Evolutionary conservation across 2,113 vertebrate species (phyloP).

Genomic region (Struthidea cinerea): DNA sequence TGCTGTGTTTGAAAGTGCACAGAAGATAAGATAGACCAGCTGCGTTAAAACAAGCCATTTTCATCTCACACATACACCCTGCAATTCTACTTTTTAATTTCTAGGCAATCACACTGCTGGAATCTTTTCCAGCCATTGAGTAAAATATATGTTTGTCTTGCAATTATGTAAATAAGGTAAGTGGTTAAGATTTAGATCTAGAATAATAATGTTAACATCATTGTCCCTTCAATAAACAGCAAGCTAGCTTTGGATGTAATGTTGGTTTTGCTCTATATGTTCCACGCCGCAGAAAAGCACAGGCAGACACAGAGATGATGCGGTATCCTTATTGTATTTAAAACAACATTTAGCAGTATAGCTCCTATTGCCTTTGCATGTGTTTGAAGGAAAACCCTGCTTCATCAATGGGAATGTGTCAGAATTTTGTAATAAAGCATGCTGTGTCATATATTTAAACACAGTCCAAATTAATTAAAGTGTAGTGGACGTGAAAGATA

Average conservation of each 20-base stretch:
- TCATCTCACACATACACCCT: not conserved
- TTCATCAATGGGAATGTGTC: not conserved
- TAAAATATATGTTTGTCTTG: slow-evolving; percentile 56
- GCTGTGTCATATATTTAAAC: slow-evolving; percentile 14
- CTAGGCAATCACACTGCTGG: slow-evolving; percentile 49
- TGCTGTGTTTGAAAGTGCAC: not conserved
- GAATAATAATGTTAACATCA: slow-evolving; percentile 38
- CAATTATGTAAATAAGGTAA: slow-evolving; percentile 59
- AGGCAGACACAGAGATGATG: not conserved
- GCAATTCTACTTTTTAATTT: slow-evolving; percentile 55
- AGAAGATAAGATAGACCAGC: slow-evolving; percentile 11
- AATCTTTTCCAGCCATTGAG: slow-evolving; percentile 48
- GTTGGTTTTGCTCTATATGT: not conserved
- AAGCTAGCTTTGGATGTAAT: not conserved
- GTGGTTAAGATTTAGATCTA: slow-evolving; percentile 58
- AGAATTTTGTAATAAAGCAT: slow-evolving; percentile 42
- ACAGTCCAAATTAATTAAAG: slow-evolving; percentile 49
- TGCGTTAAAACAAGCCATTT: slow-evolving; percentile 42
- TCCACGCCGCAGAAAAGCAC: not conserved
- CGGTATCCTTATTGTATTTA: not conserved
- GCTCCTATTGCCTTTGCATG: not conserved
- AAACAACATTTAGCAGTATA: not conserved
- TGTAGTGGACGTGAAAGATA: slow-evolving; percentile 49
- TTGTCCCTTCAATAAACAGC: slow-evolving; percentile 26
- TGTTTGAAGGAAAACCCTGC: not conserved